phyloP scores from a whole-genome alignment of 2,797 vertebrate species.

The Graptemys geographica region DNA sequence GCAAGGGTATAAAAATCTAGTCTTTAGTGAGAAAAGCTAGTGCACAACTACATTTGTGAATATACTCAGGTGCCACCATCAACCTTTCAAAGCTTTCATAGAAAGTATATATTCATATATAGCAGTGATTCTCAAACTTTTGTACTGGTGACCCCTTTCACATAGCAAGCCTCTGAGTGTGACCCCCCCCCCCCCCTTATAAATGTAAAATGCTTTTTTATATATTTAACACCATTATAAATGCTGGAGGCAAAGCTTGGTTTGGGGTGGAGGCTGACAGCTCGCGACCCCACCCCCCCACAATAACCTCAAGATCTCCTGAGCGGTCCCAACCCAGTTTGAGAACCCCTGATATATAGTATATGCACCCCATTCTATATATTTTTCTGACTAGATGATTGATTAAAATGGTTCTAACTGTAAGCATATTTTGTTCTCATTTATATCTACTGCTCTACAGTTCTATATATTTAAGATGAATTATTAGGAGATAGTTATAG shows the following conservation, averaged over 20 bases:
- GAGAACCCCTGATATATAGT: not conserved
- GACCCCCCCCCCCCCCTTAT: no score
- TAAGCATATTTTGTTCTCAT: slow-evolving; percentile 14
- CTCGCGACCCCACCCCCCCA: no score
- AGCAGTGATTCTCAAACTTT: no score
- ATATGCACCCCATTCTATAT: not conserved
- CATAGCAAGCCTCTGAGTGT: no score
- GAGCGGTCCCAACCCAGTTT: no score
- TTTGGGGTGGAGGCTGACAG: no score
- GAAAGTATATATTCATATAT: not conserved
- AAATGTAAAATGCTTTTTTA: no score
- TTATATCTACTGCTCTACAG: not conserved
- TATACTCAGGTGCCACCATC: not conserved
- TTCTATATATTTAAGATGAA: slow-evolving; percentile 15
- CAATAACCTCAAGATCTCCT: no score
- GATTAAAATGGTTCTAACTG: not conserved
- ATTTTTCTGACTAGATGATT: slow-evolving; percentile 18
- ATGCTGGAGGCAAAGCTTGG: no score
- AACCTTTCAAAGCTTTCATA: not conserved
- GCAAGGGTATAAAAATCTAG: not conserved
- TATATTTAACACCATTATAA: no score
- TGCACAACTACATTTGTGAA: not conserved
- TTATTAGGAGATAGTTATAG: not conserved
- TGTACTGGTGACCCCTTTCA: no score
- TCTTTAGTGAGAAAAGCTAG: not conserved